Conservation (phyloP, 2,113 vertebrate genomes). For the Catagonus wagneri region DNA sequence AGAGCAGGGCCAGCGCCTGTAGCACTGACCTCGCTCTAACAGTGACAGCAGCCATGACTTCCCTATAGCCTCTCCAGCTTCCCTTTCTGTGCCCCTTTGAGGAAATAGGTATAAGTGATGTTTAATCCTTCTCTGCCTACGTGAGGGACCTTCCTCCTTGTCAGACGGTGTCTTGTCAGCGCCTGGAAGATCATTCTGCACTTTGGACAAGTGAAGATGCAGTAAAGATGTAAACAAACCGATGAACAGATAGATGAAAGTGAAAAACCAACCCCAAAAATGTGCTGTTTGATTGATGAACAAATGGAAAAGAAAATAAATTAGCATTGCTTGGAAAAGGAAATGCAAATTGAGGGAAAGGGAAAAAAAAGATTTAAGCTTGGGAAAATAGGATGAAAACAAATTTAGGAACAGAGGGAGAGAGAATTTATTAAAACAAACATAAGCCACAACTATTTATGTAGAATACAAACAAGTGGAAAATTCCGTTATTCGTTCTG, state of each 20-base stretch:
- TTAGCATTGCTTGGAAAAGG: constrained; percentile 56
- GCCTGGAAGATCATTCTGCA: neutral
- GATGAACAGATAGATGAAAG: neutral
- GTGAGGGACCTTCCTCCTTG: neutral
- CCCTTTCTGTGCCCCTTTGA: fast-evolving
- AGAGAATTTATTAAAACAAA: constrained; percentile 70
- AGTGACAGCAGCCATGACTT: neutral
- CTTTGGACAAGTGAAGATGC: neutral
- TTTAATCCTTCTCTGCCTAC: neutral
- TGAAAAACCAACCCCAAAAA: neutral
- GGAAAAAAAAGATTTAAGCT: constrained; percentile 57
- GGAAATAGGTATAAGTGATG: neutral
- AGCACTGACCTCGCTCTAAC: neutral
- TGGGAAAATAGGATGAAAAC: constrained; percentile 76
- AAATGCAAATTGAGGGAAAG: constrained; percentile 52
- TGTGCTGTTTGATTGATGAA: constrained; percentile 48
- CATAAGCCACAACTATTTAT: constrained; percentile 62
- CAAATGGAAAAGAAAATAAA: constrained; percentile 66
- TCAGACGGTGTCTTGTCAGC: neutral
- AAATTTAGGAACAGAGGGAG: constrained; percentile 67
- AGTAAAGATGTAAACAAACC: neutral
- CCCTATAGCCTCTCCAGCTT: neutral
- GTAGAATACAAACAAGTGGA: constrained; percentile 71
- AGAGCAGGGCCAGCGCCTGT: neutral
- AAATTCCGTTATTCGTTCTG: constrained; percentile 68